Evolutionary conservation across 2,888 invertebrate species (phyloP).

Genomic region (Eulithis testata): DNA sequence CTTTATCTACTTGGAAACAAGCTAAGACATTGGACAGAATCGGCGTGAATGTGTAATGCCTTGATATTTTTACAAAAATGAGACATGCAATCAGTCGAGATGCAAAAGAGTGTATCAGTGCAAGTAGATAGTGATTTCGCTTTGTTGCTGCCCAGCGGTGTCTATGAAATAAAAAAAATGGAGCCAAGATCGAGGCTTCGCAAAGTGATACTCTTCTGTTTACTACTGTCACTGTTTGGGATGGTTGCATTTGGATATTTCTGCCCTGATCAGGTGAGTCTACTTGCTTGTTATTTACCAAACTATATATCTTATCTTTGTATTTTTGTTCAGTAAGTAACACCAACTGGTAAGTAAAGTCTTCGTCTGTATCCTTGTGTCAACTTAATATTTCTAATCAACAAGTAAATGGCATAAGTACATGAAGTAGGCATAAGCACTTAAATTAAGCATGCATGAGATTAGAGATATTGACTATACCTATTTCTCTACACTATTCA

Average conservation of each 20-base stretch:
- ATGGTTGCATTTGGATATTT: conserved; percentile 96
- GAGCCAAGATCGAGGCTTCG: conserved; percentile 92
- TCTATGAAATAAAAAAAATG: conserved; percentile 93
- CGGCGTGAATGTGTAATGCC: conserved; percentile 59
- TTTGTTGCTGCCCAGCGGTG: conserved; percentile 90
- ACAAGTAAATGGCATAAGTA: too few species aligned
- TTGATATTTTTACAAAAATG: conserved; percentile 78
- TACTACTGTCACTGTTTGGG: conserved; percentile 92
- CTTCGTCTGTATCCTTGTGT: too few species aligned
- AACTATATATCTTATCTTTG: neutral
- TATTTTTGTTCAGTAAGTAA: too few species aligned
- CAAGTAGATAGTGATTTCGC: conserved; percentile 94
- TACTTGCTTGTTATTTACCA: neutral
- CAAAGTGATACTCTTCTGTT: conserved; percentile 92
- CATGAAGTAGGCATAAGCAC: too few species aligned
- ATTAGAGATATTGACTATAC: too few species aligned
- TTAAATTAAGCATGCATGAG: too few species aligned
- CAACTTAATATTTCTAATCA: too few species aligned
- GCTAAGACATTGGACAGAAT: conserved; percentile 51
- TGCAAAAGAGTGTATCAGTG: conserved; percentile 92
- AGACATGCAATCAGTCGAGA: conserved; percentile 84
- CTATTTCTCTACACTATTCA: neutral
- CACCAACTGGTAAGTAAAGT: too few species aligned
- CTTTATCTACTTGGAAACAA: conserved; percentile 45
- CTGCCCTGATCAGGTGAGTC: conserved; percentile 92